Conservation (phyloP, 2,888 invertebrate species). For the Synergus laeviventris region DNA sequence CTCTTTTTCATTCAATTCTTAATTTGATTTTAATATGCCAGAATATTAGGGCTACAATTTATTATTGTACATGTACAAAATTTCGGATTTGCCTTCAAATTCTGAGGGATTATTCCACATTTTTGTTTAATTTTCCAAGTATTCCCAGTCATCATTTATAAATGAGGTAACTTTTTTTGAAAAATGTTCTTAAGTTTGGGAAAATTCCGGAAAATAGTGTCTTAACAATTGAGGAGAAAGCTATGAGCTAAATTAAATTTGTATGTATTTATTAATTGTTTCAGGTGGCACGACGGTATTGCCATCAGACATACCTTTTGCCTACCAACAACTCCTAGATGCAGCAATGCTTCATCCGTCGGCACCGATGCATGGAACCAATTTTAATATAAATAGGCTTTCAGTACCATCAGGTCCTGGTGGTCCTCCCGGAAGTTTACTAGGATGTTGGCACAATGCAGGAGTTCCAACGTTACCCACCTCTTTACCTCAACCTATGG, state of each 20-base stretch:
- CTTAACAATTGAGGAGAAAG: no score
- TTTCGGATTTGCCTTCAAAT: no score
- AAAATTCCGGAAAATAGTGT: no score
- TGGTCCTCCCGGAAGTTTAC: conserved; percentile 58
- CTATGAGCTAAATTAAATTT: neutral
- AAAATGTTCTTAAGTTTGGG: no score
- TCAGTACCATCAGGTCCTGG: conserved; percentile 67
- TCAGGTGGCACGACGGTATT: conserved; percentile 67
- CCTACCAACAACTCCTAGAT: conserved; percentile 73
- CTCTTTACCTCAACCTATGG: conserved; percentile 68
- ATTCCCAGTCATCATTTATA: no score
- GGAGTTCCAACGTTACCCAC: conserved; percentile 55
- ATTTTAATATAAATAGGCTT: conserved; percentile 65
- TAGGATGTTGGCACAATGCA: conserved; percentile 58
- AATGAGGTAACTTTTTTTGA: no score
- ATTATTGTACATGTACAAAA: no score
- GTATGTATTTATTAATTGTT: conserved; percentile 40
- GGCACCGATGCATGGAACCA: conserved; percentile 60
- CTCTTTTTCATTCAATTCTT: neutral
- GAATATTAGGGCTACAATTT: neutral
- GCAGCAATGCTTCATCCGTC: conserved; percentile 71
- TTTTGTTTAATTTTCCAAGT: no score
- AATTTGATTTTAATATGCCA: neutral
- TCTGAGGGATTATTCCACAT: no score
- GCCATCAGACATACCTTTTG: conserved; percentile 69